Evolutionary conservation across 2,113 vertebrate genomes (phyloP).

Genomic region (Dinomys branickii): DNA sequence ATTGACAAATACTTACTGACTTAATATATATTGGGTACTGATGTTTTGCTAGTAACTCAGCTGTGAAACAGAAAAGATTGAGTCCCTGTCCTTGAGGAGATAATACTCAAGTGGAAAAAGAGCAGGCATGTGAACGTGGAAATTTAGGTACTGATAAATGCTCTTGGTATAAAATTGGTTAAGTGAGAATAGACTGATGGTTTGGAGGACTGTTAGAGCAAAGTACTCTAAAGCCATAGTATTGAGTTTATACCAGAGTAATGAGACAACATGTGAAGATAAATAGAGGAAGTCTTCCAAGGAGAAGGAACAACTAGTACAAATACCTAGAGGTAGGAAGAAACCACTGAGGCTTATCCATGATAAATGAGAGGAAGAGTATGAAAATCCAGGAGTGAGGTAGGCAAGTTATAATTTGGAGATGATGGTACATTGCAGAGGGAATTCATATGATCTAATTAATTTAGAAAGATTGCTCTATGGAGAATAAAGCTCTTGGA

Average conservation of each 20-base stretch:
- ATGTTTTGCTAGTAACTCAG: neutral
- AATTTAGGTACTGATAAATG: conserved; percentile 37
- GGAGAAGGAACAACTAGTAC: neutral
- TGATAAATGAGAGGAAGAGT: conserved; percentile 14
- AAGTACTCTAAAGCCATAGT: neutral
- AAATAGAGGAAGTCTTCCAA: neutral
- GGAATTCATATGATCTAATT: neutral
- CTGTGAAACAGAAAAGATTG: neutral
- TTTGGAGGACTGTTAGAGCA: neutral
- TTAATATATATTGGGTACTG: neutral
- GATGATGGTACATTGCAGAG: neutral
- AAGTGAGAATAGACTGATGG: neutral
- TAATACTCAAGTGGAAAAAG: neutral
- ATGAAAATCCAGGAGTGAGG: neutral
- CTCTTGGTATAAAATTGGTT: neutral
- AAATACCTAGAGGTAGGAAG: neutral
- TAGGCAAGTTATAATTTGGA: neutral
- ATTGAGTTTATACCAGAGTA: neutral
- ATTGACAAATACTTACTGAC: conserved; percentile 47
- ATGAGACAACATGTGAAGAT: neutral
- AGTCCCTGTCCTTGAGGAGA: neutral
- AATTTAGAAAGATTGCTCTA: neutral
- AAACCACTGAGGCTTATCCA: neutral
- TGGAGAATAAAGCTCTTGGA: neutral
- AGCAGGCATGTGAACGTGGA: neutral